Percentiles rank a stretch among this genome's conserved stretches.
These are phyloP conservation scores for Nomada ferruginata DNA, from an alignment of 2,888 invertebrate genomes.

Conservation along the genomic window DNA sequence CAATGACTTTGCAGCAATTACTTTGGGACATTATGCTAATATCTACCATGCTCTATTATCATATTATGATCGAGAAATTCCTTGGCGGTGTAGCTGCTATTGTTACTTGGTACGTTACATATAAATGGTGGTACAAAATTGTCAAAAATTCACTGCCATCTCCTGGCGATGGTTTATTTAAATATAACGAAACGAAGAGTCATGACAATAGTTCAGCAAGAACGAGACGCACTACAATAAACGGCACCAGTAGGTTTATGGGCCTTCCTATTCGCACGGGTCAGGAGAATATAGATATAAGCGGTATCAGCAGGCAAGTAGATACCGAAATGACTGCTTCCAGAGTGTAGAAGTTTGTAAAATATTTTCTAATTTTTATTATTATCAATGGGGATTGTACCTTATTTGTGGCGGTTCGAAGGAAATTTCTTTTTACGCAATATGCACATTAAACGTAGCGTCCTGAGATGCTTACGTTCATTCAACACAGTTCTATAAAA, in stretches of 20 bases:
- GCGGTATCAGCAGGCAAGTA: constrained; percentile 43
- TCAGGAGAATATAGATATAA: constrained; percentile 68
- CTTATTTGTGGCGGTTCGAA: constrained; percentile 1
- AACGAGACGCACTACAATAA: constrained; percentile 64
- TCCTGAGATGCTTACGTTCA: constrained; percentile 6
- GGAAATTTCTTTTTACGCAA: constrained; percentile 6
- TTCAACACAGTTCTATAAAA: constrained; percentile 9
- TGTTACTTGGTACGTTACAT: constrained; percentile 95
- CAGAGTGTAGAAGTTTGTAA: constrained; percentile 38
- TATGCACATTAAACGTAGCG: constrained; percentile 8
- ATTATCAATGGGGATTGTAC: constrained; percentile 17
- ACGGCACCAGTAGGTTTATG: constrained; percentile 87
- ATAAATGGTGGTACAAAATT: constrained; percentile 91
- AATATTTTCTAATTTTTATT: constrained; percentile 10
- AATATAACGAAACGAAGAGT: constrained; percentile 88
- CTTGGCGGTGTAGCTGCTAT: constrained; percentile 94
- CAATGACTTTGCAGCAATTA: constrained; percentile 91
- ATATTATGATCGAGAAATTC: constrained; percentile 98
- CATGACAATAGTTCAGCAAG: constrained; percentile 49
- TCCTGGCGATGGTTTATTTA: constrained; percentile 92
- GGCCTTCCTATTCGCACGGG: constrained; percentile 89
- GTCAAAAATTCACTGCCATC: constrained; percentile 88
- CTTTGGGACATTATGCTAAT: constrained; percentile 98
- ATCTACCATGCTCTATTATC: constrained; percentile 97
- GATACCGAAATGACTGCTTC: constrained; percentile 44